Base-by-base conservation (phyloP, 92 coral and sea anemone genomes). In the Porites lobata region DNA sequence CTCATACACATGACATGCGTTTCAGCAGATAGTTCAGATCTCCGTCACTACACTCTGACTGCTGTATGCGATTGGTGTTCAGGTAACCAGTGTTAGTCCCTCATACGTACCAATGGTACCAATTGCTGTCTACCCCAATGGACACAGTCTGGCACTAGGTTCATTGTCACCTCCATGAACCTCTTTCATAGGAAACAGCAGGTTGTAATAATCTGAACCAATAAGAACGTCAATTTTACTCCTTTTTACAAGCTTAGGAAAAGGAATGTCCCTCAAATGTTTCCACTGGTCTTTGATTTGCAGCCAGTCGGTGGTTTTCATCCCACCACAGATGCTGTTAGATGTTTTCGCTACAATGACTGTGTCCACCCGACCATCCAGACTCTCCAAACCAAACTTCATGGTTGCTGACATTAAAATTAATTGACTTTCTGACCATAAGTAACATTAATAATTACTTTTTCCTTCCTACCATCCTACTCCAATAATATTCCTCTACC, bases 121-220 rank as follows among this genome's bases (percentile, higher is more conserved):
- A 18, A 86, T 84, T 32, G 91, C 93, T 76, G 93, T 86, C 87
- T 84, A 92, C 38, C 95, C 93, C 17, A 77, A 54, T 12, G 91
- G 96, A 76, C 87, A 86, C 52, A 90, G 88, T 51, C 81, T 77
- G 19, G 93, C 91, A 76, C 66, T 73, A 12, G 92, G 87, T 69
- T 83, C 87, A 7, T 83, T 53, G 58, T 29, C 18, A 1, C 24
- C 61, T 50, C 89, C 80, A 14, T 7, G n/a, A 67, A 32, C 43
- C 43, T 32, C 43, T 32, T 32, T 61, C 65, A 61, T 61, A 17
- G 65, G 65, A 61, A 61, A 61, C 19, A 61, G 65, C 65, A 61
- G 18, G 19, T 61, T 61, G 65, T 61, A 15, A 61, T 61, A 61
- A 80, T 58, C 43, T 32, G 43, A 32, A 32, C 43, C 43, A 32